These are phyloP conservation scores for Lemur catta DNA, from an alignment of 2,797 vertebrate genomes.

Conservation along the genomic window DNA sequence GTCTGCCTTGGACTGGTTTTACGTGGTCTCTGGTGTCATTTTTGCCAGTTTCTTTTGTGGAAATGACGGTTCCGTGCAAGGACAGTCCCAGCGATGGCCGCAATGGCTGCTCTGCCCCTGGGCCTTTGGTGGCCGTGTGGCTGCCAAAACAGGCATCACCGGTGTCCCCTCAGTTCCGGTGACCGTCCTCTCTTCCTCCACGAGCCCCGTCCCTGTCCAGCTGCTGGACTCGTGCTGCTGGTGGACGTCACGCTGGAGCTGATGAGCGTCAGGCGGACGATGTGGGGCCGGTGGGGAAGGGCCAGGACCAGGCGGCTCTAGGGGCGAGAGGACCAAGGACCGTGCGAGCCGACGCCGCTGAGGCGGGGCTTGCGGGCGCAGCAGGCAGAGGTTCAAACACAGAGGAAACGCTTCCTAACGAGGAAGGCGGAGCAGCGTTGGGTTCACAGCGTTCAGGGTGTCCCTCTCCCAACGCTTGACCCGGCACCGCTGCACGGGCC, in stretches of 20 bases:
- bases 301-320: not conserved
- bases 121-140: not conserved
- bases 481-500: accelerated
- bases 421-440: not conserved
- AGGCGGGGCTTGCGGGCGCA: not conserved
- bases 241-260: not conserved
- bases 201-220: too few species aligned
- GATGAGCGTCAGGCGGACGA: not conserved
- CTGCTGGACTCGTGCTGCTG: not conserved
- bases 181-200: not conserved
- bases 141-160: not conserved
- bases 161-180: not conserved
- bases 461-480: not conserved
- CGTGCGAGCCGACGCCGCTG: not conserved
- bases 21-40: not conserved
- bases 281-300: not conserved
- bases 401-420: not conserved
- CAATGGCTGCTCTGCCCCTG: not conserved
- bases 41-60: not conserved
- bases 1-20: not conserved
- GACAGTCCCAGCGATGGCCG: accelerated
- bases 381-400: not conserved
- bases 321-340: not conserved
- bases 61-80: not conserved
- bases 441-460: not conserved